Conservation (phyloP, 2,888 invertebrate genomes). For the Petrolisthes cinctipes region DNA sequence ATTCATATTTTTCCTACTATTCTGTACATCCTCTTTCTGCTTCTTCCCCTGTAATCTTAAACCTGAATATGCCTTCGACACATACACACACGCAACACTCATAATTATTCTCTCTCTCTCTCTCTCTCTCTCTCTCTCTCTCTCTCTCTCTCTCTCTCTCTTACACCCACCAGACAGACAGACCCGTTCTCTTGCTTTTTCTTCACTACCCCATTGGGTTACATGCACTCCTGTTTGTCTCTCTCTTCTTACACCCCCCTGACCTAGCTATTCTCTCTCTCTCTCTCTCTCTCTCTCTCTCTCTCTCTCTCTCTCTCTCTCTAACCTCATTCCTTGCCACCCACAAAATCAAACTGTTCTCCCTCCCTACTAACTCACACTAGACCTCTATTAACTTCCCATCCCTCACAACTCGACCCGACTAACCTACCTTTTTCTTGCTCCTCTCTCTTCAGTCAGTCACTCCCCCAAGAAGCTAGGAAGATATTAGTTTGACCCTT, state of each 20-base stretch:
- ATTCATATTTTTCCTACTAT: no score
- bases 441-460: neutral
- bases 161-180: no score
- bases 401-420: no score
- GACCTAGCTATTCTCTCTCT: neutral
- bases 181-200: neutral
- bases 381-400: no score
- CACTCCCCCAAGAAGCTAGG: neutral
- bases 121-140: neutral
- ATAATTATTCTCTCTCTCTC: neutral
- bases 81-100: neutral
- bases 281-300: constrained; percentile 2
- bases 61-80: no score
- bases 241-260: neutral
- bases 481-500: neutral
- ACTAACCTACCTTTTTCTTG: neutral
- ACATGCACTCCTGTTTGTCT: neutral
- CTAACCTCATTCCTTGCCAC: neutral
- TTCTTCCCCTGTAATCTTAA: no score
- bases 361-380: no score
- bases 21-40: no score
- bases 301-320: neutral
- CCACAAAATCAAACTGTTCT: no score
- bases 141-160: neutral
- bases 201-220: neutral